These are phyloP conservation scores for Sinosuthora webbiana DNA, from an alignment of 2,113 vertebrate genomes.

Conservation along the genomic window DNA sequence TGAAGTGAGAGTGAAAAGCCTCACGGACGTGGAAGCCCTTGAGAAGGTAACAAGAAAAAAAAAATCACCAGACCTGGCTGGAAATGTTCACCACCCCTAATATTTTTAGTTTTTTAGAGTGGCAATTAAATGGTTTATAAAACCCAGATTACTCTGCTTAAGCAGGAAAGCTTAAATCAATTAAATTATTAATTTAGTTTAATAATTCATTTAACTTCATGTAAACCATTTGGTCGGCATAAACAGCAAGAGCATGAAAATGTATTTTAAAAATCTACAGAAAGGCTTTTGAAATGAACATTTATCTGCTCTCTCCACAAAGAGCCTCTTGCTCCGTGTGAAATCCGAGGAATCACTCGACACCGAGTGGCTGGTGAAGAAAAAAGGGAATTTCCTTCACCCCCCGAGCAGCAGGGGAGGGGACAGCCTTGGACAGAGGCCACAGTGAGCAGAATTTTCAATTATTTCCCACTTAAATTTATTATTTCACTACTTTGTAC, in stretches of 20 bases:
- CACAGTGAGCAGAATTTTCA: neutral
- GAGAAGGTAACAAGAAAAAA: slow-evolving; percentile 69
- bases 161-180: neutral
- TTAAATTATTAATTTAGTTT: neutral
- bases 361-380: slow-evolving; percentile 40
- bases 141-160: neutral
- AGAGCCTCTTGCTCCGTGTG: slow-evolving; percentile 45
- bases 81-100: neutral
- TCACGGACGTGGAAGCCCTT: slow-evolving; percentile 6
- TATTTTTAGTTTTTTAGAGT: neutral
- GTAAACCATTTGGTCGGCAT: neutral
- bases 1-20: slow-evolving; percentile 49
- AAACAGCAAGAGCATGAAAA: neutral
- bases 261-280: neutral
- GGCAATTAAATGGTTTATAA: neutral
- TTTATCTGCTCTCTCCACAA: neutral
- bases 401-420: neutral
- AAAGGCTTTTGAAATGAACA: neutral
- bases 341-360: slow-evolving; percentile 64
- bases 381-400: neutral
- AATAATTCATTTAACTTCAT: neutral
- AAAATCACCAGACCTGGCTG: neutral
- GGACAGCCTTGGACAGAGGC: neutral
- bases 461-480: neutral
- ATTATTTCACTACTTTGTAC: fast-evolving